A percentile compares a stretch with the other conserved stretches of the same genome.
These are phyloP conservation scores for Lamproptera curius DNA, from an alignment of 2,888 invertebrate species.

Conservation along the genomic window DNA sequence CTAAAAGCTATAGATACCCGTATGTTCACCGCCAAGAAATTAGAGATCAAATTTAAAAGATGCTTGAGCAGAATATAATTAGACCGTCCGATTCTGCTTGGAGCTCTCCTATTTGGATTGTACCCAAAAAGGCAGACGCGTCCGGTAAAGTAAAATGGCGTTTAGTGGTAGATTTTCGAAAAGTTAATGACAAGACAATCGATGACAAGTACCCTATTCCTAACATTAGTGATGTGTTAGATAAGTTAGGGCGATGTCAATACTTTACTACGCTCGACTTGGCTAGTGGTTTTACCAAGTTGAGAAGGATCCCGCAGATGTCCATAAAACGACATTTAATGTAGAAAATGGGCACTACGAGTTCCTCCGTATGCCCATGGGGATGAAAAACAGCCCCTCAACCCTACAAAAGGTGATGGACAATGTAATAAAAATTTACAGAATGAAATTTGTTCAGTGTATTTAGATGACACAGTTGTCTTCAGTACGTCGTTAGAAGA, in stretches of 20 bases:
- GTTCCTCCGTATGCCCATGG: constrained; percentile 33
- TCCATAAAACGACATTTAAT: constrained; percentile 33
- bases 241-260: constrained; percentile 18
- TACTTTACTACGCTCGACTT: constrained; percentile 18
- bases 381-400: constrained; percentile 31
- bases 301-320: constrained; percentile 22
- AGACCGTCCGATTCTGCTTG: constrained; percentile 35
- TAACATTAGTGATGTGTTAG: constrained; percentile 30
- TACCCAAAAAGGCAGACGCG: constrained; percentile 36
- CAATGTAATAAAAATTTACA: constrained; percentile 32
- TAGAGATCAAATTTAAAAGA: constrained; percentile 17
- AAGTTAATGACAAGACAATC: constrained; percentile 30
- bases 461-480: constrained; percentile 23
- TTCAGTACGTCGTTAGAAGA: constrained; percentile 31
- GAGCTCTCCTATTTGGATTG: constrained; percentile 39
- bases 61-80: not conserved
- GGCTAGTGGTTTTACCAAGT: not conserved
- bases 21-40: constrained; percentile 21
- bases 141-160: constrained; percentile 28
- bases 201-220: constrained; percentile 31
- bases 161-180: constrained; percentile 27
- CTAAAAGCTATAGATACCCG: constrained; percentile 24
- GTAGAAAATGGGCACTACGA: constrained; percentile 33
- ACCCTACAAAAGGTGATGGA: constrained; percentile 37
- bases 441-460: constrained; percentile 28